Evolutionary conservation across 2,113 vertebrate species (phyloP), one percentile per base, ranked within the genome.

Genomic region (Pteropus alecto): DNA sequence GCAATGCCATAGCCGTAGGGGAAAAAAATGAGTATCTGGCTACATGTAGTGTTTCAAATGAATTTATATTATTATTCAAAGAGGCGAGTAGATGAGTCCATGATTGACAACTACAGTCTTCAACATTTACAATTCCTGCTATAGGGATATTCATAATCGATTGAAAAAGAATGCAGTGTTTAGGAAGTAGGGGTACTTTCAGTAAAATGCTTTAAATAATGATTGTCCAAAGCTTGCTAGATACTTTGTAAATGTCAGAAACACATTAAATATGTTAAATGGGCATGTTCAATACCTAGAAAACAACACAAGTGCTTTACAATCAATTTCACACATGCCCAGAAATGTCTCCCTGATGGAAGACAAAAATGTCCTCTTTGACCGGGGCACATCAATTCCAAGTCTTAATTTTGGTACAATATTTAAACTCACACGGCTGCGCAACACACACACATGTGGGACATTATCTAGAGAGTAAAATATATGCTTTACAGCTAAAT

Each of bases 241-340:
- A 97, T 85, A 94, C 95, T 97, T 96, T 95, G 93, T 87, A 97
- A 97, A 97, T 97, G 97, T 97, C 95, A 97, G 96, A 91, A 96
- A 94, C 77, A 91, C 87, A 95, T 97, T 96, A 95, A 97, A 97
- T 98, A 97, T 96, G 92, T 95, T 98, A 96, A 98, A 96, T 90
- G 68, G 79, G 65, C 63, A 93, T 91, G 94, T 85, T 93, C 92
- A 77, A 46, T 87, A 85, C 58, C 94, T 78, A 93, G 86, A 90
- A 97, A 97, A 97, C 90, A 97, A 71, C 88, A 89, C 12, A 83
- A 93, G 91, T 89, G 90, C 95, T 91, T 98, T 95, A 87, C 68
- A 95, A 96, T 97, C 96, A 91, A 97, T 96, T 94, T 96, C 94
- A 95, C 93, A 96, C 90, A 48, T 41, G 48, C 48, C 38, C 22